Percentiles rank a stretch among this genome's conserved stretches.
Conservation (phyloP, 2,113 vertebrate species). For the Aspiorhynchus laticeps region DNA sequence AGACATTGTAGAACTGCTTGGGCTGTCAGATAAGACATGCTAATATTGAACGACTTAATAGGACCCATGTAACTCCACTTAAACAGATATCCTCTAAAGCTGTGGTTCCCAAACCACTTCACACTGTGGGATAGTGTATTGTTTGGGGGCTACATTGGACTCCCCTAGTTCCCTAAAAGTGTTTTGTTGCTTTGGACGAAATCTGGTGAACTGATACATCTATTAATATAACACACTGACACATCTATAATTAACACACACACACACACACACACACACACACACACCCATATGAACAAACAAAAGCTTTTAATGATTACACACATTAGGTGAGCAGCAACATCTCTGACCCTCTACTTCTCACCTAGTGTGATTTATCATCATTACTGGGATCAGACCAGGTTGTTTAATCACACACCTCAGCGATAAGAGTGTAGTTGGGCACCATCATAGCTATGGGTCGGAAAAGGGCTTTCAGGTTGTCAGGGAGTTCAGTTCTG, state of each 20-base stretch:
- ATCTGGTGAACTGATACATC: not conserved
- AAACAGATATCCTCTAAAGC: not conserved
- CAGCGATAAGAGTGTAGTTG: conserved; percentile 87
- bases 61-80: not conserved
- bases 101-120: not conserved
- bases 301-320: not conserved
- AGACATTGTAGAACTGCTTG: not conserved
- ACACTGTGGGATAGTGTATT: no score
- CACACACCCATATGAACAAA: not conserved
- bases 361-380: conserved; percentile 25
- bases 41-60: not conserved
- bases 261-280: not conserved
- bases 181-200: not conserved
- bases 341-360: conserved; percentile 1
- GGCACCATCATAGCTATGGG: conserved; percentile 93
- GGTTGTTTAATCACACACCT: conserved; percentile 65
- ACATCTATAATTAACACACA: no score
- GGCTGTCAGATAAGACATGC: not conserved
- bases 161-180: not conserved
- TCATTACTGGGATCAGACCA: conserved; percentile 1
- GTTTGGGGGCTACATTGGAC: not conserved
- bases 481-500: conserved; percentile 86
- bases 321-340: not conserved
- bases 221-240: no score
- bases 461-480: conserved; percentile 87